Base-by-base conservation (phyloP, 1,140 invertebrate species). In the Onthophagus taurus region DNA sequence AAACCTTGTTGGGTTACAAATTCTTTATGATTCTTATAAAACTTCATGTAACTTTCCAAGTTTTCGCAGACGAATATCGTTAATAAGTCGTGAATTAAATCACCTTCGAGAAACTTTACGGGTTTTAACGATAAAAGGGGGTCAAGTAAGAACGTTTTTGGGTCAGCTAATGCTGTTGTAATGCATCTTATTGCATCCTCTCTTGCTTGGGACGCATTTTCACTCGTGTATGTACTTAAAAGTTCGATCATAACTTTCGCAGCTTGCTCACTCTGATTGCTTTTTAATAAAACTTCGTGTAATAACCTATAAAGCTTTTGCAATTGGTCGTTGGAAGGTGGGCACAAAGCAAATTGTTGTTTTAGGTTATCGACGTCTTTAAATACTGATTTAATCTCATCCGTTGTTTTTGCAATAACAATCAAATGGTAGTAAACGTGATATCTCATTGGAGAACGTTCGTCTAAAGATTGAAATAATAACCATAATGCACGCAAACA, bases 171-270 rank as follows among this genome's bases (percentile, higher is more conserved):
- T 38, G 91, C 92, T 12, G 92, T 85, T 12, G 93, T 82, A 63
- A 98, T 97, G 66, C 94, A 97, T 56, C 88, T 83, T 58, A 95
- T 91, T 5, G 93, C 93, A 74, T 97, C 93, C 70, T 97, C 90
- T 54, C 91, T 76, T 0, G 93, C 93, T 54, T 94, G 89, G 24
- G 90, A 92, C 2, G 94, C 93, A 72, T 95, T 97, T 59, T 97
- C 92, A 45, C 89, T 83, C 34, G 92, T 97, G 61, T 97, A 98
- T 1, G 93, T 97, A 9, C 90, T 86, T 21, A 97, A 65, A 3
- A 98, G 70, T 66, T 97, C 92, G 47, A 97, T 85, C 92, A 98
- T 97, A 1, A 97, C 90, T 67, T 92, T 91, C 17, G 89, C 83
- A 18, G 91, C 90, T 57, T 87, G 72, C 63, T 95, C 90, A 68